Base-by-base conservation (phyloP, 92 coral and sea anemone genomes). In the Plumapathes pennacea region DNA sequence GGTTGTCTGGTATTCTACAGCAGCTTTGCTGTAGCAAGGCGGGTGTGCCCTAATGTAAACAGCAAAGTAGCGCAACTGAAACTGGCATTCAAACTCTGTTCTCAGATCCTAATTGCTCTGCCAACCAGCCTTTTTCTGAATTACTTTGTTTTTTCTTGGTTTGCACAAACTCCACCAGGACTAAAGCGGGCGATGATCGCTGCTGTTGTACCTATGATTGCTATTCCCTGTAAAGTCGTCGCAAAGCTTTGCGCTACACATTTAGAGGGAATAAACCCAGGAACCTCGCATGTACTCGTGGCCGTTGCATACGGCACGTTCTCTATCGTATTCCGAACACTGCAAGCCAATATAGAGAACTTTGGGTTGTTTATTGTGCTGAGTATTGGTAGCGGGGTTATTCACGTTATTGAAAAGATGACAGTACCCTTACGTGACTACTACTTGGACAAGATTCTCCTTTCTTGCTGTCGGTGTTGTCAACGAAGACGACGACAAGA, bases 341-440 rank as follows among this genome's bases (percentile, higher is more conserved):
- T 72, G 48, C 79, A 60, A 37, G 79, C 79, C 22, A 63, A 72
- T 14, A 26, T 72, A 11, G 38, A 61, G 36, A 48, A 30, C 8
- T 41, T 72, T 18, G 34, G 9, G 4, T 48, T 48, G 19, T 72
- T 61, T 38, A 47, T 25, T 25, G 22, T 44, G 36, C 7, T 61
- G 36, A 64, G 63, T 10, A 29, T 72, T 5, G 56, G 61, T 8
- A 49, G 61, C 23, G 54, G 71, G 25, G 31, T 51, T 2, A 64
- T 41, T 25, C 50, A 39, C 29, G 38, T 61, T 47, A 4, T 45
- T 2, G 63, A 40, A 36, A 48, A 46, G 19, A 9, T 36, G 15
- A 22, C 55, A 36, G 47, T 12, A 19, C 23, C 46, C 10, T 30
- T 62, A 17, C 23, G 15, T 55, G 62, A 61, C 11, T 48, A 19